phyloP scores from a whole-genome alignment of 2,888 invertebrate species.

The Brachylomia viminalis region DNA sequence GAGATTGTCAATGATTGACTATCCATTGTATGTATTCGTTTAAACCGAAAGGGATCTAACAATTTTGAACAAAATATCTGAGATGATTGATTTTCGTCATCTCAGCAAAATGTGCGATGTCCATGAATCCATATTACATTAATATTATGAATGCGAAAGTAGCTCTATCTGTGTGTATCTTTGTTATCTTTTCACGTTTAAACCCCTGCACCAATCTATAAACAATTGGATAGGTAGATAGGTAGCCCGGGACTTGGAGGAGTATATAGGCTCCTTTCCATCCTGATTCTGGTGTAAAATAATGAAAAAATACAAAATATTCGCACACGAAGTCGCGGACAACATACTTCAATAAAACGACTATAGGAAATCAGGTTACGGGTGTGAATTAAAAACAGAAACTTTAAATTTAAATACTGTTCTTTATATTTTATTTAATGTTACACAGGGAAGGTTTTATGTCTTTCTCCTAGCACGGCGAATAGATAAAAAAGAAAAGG shows the following conservation, averaged over 20 bases:
- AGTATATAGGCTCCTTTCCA: background rate
- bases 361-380: too few species aligned
- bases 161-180: background rate
- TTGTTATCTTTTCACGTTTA: background rate
- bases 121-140: too few species aligned
- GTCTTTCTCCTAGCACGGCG: too few species aligned
- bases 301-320: background rate
- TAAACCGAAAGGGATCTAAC: background rate
- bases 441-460: too few species aligned
- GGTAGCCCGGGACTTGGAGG: background rate
- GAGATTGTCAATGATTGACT: background rate
- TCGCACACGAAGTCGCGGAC: background rate
- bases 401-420: too few species aligned
- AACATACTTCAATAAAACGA: background rate
- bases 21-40: background rate
- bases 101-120: background rate
- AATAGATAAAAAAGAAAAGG: too few species aligned
- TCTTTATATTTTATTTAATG: too few species aligned
- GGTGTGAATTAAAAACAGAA: too few species aligned
- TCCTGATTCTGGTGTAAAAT: background rate
- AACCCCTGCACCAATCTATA: background rate
- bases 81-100: background rate
- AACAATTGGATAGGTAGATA: background rate
- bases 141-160: background rate
- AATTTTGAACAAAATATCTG: background rate